These are phyloP conservation scores for Merluccius polli DNA, from an alignment of 2,797 vertebrate genomes.

Conservation along the genomic window DNA sequence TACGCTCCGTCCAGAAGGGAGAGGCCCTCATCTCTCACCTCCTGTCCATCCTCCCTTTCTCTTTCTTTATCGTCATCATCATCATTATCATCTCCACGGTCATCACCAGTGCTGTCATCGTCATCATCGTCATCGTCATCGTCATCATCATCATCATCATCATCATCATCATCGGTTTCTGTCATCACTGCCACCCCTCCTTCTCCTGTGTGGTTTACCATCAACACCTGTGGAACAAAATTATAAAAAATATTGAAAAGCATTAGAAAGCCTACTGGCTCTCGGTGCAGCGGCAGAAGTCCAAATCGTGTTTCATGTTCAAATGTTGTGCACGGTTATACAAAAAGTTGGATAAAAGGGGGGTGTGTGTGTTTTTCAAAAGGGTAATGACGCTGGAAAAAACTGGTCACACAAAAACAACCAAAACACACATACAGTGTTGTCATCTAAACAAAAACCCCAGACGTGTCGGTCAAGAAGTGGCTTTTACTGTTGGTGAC, in stretches of 20 bases:
- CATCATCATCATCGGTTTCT: neutral
- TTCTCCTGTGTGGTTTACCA: constrained; percentile 12
- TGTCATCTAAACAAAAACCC: neutral
- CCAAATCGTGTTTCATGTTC: too few species aligned
- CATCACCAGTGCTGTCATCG: neutral
- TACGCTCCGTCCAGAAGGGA: constrained; percentile 69
- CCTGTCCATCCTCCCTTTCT: constrained; percentile 23
- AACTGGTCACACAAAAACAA: too few species aligned
- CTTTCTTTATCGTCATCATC: constrained; percentile 33
- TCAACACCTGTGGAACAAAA: constrained; percentile 50
- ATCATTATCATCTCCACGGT: constrained; percentile 4
- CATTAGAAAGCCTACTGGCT: neutral
- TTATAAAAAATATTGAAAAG: neutral
- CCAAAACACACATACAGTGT: neutral
- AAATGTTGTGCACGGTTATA: neutral
- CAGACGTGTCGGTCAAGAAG: neutral
- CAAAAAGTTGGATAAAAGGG: neutral
- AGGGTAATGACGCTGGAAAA: neutral
- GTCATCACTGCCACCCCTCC: neutral
- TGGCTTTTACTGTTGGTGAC: neutral
- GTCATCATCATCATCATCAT: neutral
- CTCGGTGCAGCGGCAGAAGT: neutral
- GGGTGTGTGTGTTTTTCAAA: neutral
- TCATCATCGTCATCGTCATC: too few species aligned
- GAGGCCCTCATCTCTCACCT: constrained; percentile 2